A percentile compares a stretch with the other conserved stretches of the same genome.
phyloP scores from a whole-genome alignment of 2,113 vertebrate species.

The Saguinus imperator region DNA sequence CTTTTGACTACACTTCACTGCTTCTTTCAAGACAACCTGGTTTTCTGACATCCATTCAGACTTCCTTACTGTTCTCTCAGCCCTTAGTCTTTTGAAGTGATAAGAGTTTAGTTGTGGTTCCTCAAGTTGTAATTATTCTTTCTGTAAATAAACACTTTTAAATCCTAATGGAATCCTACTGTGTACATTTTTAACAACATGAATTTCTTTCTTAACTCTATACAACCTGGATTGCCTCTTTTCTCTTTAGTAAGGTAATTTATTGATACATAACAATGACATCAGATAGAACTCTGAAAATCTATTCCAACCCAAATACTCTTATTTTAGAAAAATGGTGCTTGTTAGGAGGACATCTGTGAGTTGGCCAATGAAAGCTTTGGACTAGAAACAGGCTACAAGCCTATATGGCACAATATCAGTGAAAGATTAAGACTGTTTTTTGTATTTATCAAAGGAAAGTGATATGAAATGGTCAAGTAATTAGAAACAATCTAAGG shows the following conservation, averaged over 20 bases:
- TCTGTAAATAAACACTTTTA: background rate
- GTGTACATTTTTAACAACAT: background rate
- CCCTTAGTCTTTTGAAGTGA: background rate
- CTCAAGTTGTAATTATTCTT: background rate
- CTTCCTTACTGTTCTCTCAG: background rate
- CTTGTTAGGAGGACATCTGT: background rate
- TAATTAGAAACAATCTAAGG: background rate
- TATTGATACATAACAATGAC: background rate
- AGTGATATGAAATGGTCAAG: background rate
- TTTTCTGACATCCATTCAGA: background rate
- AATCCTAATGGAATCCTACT: background rate
- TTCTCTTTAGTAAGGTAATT: background rate
- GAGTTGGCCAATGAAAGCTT: background rate
- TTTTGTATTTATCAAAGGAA: background rate
- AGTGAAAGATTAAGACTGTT: background rate
- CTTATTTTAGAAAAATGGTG: background rate
- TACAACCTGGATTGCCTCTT: background rate
- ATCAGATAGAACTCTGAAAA: background rate
- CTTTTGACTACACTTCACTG: background rate
- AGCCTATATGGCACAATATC: background rate
- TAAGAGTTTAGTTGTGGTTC: background rate
- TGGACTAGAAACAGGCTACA: background rate
- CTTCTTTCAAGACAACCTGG: background rate
- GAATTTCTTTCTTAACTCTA: background rate
- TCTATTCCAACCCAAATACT: background rate